Evolutionary conservation across 1,140 invertebrate genomes (phyloP), one percentile per base, ranked within the genome.

Genomic region (Maniola jurtina): DNA sequence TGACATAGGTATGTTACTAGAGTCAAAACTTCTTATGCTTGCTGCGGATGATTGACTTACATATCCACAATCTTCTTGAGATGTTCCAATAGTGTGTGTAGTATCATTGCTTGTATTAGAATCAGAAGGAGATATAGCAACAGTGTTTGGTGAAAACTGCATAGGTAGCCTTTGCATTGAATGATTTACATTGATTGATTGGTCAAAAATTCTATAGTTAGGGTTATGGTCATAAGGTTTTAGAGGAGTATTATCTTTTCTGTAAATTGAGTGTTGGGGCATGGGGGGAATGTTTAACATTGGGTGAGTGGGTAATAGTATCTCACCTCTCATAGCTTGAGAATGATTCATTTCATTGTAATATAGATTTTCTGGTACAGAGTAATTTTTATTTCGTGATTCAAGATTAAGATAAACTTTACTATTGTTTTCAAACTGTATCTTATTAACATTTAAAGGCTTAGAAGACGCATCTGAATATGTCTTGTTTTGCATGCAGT

Each of bases 1-100:
- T 60, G 79, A 70, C 33, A 77, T 63, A 74, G 77, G 77, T 62
- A 79, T 74, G 52, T 83, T 70, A 52, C 64, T 68, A 45, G 75
- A 81, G 66, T 92, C 91, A 52, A 83, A 76, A 77, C 89, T 91
- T 82, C 85, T 87, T 25, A 83, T 73, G 73, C 90, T 92, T 40
- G 80, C 72, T 40, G 83, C 83, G 13, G 91, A 91, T 55, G 89
- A 90, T 57, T 91, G 90, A 61, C 89, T 92, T 45, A 85, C 84
- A 83, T 92, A 92, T 15, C 89, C 90, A 81, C 84, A 89, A 56
- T 91, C 90, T 77, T 92, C 91, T 76, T 89, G 89, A 35, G 73
- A 70, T 47, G 70, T 75, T 14, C 80, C 76, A 48, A 86, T 72
- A 45, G 81, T 80, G 57, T 83, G 80, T 57, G 70, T 63, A 52